Evolutionary conservation across 2,888 invertebrate genomes (phyloP).

Genomic region (Rotaria sp.): DNA sequence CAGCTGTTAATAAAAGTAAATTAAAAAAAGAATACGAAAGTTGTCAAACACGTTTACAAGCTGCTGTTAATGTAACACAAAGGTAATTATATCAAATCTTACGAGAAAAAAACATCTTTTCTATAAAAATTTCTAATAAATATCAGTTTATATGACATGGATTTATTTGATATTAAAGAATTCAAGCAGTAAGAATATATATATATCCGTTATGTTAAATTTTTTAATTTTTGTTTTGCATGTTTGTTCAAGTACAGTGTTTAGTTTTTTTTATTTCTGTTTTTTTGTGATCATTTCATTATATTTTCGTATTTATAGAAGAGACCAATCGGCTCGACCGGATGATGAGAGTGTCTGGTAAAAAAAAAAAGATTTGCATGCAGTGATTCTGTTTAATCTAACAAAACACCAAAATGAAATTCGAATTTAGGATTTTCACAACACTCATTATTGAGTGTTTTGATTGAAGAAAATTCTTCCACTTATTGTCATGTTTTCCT

Average conservation of each 20-base stretch:
- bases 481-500: not conserved
- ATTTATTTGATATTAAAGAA: not conserved
- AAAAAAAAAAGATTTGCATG: conserved; percentile 39
- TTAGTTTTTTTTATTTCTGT: not conserved
- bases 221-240: not conserved
- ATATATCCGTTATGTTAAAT: not conserved
- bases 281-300: not conserved
- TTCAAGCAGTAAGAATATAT: not conserved
- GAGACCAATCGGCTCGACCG: conserved; percentile 22
- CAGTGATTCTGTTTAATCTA: not conserved
- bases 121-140: not conserved
- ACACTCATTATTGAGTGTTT: not conserved
- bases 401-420: not conserved
- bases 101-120: no score
- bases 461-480: not conserved
- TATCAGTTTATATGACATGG: conserved; percentile 24
- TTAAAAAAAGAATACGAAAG: conserved; percentile 52
- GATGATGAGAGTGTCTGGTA: not conserved
- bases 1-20: conserved; percentile 53
- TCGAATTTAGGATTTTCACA: no score
- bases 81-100: conserved; percentile 44
- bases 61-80: conserved; percentile 50
- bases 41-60: conserved; percentile 53
- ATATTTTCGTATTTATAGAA: not conserved
- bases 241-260: not conserved